These are phyloP conservation scores for Apteryx mantelli DNA, from an alignment of 2,113 vertebrate genomes.

Conservation along the genomic window DNA sequence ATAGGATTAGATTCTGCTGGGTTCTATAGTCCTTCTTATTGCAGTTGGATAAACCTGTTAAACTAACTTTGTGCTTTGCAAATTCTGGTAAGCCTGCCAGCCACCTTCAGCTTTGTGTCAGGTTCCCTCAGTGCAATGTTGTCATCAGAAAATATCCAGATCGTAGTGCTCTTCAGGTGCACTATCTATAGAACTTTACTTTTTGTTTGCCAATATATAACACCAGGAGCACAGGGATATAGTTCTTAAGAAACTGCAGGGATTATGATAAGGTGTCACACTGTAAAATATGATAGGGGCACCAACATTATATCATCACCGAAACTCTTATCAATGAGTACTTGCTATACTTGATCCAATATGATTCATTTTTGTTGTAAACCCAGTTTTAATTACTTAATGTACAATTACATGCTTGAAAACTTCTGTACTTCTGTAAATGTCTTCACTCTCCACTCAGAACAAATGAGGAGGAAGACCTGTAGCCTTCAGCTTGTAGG, in stretches of 20 bases:
- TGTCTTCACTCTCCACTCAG: not conserved
- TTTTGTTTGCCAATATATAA: not conserved
- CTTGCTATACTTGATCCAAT: not conserved
- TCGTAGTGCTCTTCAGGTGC: not conserved
- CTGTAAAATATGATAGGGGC: not conserved
- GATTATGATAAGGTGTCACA: not conserved
- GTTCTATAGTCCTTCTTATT: not conserved
- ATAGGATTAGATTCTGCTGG: not conserved
- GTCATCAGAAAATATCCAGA: not conserved
- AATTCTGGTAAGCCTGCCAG: not conserved
- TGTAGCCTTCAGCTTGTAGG: not conserved
- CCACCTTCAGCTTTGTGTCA: not conserved
- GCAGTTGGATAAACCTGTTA: not conserved
- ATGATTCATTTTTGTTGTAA: not conserved
- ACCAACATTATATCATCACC: not conserved
- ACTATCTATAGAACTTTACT: not conserved
- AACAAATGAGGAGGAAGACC: not conserved
- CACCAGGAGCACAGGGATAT: not conserved
- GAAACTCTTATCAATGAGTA: not conserved
- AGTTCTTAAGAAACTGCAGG: not conserved
- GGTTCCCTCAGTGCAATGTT: no score
- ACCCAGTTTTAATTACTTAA: not conserved
- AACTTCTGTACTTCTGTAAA: not conserved
- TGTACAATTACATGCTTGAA: not conserved
- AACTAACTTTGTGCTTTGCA: not conserved